Evolutionary conservation across 2,888 invertebrate genomes (phyloP).

Genomic region (Lacanobia wlatinum): DNA sequence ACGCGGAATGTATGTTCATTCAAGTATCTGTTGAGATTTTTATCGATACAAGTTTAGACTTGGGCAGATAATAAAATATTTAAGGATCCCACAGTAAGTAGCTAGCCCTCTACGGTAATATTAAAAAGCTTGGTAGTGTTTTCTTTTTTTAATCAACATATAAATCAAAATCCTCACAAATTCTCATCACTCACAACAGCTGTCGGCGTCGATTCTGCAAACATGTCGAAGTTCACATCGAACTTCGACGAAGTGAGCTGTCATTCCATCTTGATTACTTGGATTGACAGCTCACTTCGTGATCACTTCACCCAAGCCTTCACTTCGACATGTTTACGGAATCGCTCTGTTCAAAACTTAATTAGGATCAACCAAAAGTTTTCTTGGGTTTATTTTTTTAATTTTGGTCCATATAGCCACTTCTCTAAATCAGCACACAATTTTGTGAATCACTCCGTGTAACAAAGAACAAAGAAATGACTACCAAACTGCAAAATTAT

Average conservation of each 20-base stretch:
- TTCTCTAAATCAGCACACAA: background rate
- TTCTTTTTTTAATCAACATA: background rate
- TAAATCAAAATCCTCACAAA: background rate
- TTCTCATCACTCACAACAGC: background rate
- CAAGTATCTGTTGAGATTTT: conserved; percentile 49
- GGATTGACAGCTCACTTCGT: too few relatives aligned
- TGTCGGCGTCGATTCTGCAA: too few relatives aligned
- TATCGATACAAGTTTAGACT: conserved; percentile 44
- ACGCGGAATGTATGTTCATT: conserved; percentile 46
- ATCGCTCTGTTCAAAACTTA: too few relatives aligned
- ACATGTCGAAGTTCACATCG: too few relatives aligned
- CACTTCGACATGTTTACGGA: too few relatives aligned
- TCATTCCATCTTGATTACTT: too few relatives aligned
- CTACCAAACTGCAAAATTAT: conserved; percentile 40
- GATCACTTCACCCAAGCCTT: too few relatives aligned
- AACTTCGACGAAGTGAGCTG: too few relatives aligned
- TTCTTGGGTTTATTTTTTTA: too few relatives aligned
- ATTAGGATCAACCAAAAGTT: too few relatives aligned
- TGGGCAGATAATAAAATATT: conserved; percentile 34
- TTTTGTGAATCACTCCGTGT: background rate
- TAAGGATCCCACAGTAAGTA: background rate
- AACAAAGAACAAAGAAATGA: conserved; percentile 38
- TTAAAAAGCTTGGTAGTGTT: background rate
- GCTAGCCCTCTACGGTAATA: background rate
- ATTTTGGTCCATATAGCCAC: too few relatives aligned